Percentiles rank a stretch among this genome's conserved stretches.
phyloP scores from a whole-genome alignment of 2,797 vertebrate genomes.

The Lagorchestes hirsutus region DNA sequence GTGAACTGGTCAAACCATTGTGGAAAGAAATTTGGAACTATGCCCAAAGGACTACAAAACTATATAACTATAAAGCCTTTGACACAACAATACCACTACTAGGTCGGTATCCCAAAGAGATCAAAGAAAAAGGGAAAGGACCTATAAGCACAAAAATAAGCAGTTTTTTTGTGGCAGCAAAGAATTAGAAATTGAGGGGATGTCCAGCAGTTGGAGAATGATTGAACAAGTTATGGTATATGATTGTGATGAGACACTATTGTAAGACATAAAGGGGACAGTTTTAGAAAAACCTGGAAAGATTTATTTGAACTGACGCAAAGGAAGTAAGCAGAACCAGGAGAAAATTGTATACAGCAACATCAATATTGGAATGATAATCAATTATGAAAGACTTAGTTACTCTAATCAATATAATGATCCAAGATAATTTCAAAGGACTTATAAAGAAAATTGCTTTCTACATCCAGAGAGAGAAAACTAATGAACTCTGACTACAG shows the following conservation, averaged over 20 bases:
- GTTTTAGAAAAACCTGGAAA: not conserved
- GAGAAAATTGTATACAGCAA: not conserved
- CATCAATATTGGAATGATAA: not conserved
- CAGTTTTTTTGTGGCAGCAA: not conserved
- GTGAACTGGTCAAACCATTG: not conserved
- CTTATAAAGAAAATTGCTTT: not conserved
- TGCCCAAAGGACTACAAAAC: not conserved
- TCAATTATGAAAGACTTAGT: not conserved
- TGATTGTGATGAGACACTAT: not conserved
- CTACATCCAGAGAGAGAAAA: not conserved
- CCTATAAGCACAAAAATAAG: not conserved
- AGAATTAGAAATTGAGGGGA: not conserved
- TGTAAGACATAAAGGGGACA: not conserved
- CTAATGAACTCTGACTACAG: not conserved
- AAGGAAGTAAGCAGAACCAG: not conserved
- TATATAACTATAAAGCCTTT: not conserved
- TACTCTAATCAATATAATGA: not conserved
- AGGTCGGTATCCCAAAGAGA: not conserved
- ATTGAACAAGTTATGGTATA: not conserved
- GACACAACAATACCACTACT: not conserved
- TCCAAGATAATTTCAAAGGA: not conserved
- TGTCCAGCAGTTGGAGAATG: not conserved
- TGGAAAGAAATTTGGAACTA: not conserved
- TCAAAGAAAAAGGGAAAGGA: not conserved
- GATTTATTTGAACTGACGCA: not conserved